phyloP scores from a whole-genome alignment of 2,113 vertebrate species.

The Antigone vipio region DNA sequence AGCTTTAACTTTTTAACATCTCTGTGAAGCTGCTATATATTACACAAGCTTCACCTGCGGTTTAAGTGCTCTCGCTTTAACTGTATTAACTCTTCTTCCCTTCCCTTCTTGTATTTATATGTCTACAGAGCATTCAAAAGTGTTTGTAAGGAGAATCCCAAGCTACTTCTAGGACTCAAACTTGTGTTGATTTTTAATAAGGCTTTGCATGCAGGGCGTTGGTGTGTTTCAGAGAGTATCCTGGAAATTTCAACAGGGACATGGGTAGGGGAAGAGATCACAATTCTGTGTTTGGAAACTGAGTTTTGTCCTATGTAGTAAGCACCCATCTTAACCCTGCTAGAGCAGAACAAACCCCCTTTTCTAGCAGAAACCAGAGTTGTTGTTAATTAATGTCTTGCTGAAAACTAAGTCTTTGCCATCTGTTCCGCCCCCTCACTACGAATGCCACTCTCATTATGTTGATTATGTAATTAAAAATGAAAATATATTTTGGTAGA shows the following conservation, averaged over 20 bases:
- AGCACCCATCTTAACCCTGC: neutral
- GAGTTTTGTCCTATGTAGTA: neutral
- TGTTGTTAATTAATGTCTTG: conserved; percentile 48
- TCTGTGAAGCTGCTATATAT: neutral
- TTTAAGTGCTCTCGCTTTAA: neutral
- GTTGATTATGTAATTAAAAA: conserved; percentile 66
- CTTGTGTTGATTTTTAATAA: neutral
- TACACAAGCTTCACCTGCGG: neutral
- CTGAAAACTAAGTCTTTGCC: conserved; percentile 44
- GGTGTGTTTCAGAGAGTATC: neutral
- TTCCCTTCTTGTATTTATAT: neutral
- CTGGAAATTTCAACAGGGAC: neutral
- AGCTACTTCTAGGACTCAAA: neutral
- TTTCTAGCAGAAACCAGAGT: neutral
- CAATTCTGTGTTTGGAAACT: neutral
- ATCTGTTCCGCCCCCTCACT: conserved; percentile 66
- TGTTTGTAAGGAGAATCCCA: neutral
- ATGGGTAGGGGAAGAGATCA: neutral
- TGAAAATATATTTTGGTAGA: conserved; percentile 64
- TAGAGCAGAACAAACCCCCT: neutral
- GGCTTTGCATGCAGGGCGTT: neutral
- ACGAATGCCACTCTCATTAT: conserved; percentile 34
- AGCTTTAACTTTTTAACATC: neutral
- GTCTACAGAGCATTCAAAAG: neutral
- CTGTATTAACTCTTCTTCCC: neutral